Evolutionary conservation across 2,113 vertebrate genomes (phyloP), one percentile per base, ranked within the genome.

Genomic region (Ia io): DNA sequence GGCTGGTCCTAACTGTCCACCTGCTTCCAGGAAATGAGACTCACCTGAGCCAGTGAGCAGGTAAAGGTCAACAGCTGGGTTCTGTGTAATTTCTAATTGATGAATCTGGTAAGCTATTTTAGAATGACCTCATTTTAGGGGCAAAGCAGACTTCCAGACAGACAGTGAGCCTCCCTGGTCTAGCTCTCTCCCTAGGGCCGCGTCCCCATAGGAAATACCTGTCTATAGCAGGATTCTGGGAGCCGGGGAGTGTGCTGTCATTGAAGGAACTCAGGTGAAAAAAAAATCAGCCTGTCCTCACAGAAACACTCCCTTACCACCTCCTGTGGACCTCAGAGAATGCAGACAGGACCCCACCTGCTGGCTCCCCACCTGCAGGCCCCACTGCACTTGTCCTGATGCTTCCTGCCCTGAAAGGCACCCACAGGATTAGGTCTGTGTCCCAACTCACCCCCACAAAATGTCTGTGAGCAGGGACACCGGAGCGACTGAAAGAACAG

Each of bases 121-220:
- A 32, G 84, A 49, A 8, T 7, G n/a, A 10, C 22, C 12, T 18
- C 14, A 22, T 42, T 40, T 14, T 9, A 16, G 28, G 32, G 42
- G 5, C 61, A 42, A 32, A 77, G n/a, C n/a, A 9, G 17, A 17
- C 16, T 3, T 77, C 9, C 56, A 20, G 42, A 65, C 22, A 44
- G 56, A 42, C 16, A 25, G 35, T 1, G 30, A 25, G 6, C 2
- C 7, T n/a, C 13, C 49, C 3, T 1, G 9, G 2, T 0, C 17
- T 1, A 7, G 18, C 9, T 28, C 47, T 28, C 61, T n/a, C 35
- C 37, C 6, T 18, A 0, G 13, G 13, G 32, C 22, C 2, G 73
- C 3, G 2, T 23, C 22, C 2, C 16, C 37, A 35, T 0, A 2
- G 92, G 56, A 25, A 25, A 16, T 13, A 11, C 71, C 42, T 18